A percentile compares a stretch with the other conserved stretches of the same genome.
Evolutionary conservation across 2,113 vertebrate genomes (phyloP).

Genomic region (Tupaia tana): DNA sequence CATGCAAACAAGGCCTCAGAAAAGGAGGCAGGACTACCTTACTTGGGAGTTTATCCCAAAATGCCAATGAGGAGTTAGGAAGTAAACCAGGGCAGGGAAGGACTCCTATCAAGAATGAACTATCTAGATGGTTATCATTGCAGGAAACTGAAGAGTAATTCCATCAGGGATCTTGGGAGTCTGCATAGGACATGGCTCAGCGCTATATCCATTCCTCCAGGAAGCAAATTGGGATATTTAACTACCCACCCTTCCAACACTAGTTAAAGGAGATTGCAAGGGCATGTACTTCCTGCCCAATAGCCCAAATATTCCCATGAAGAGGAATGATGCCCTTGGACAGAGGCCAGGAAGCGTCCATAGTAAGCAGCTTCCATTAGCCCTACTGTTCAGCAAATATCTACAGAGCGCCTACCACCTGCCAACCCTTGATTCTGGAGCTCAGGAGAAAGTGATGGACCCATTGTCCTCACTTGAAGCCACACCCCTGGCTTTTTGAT

Average conservation of each 20-base stretch:
- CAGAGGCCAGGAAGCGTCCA: not conserved
- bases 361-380: not conserved
- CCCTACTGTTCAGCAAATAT: not conserved
- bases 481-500: not conserved
- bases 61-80: rapidly evolving
- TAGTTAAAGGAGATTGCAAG: not conserved
- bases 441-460: not conserved
- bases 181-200: rapidly evolving
- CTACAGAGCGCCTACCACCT: too few relatives aligned
- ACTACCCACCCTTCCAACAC: too few relatives aligned
- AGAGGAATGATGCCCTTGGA: not conserved
- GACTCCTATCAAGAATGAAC: not conserved
- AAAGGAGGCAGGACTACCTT: not conserved
- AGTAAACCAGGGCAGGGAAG: not conserved
- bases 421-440: not conserved
- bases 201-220: not conserved
- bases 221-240: not conserved
- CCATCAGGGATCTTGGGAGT: too few relatives aligned
- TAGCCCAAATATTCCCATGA: not conserved
- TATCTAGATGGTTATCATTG: not conserved
- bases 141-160: not conserved
- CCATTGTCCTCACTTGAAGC: not conserved
- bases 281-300: not conserved
- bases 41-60: not conserved
- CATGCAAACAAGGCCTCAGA: not conserved